Evolutionary conservation across 1,140 invertebrate genomes (phyloP).

Genomic region (Bilobella aurantiaca): DNA sequence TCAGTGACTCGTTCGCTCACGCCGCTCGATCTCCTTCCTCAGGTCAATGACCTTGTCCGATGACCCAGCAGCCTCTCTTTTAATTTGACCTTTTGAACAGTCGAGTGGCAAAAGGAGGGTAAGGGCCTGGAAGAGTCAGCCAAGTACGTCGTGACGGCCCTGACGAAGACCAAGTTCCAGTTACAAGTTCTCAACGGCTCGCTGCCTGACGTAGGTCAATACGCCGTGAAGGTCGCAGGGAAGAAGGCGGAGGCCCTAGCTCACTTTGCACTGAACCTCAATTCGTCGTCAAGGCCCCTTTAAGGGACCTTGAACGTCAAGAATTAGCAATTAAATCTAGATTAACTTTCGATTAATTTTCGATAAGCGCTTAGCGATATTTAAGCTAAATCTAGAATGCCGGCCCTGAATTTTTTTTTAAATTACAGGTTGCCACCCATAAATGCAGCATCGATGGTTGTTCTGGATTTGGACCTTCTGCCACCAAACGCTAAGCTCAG

Average conservation of each 20-base stretch:
- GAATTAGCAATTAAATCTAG: too few relatives aligned
- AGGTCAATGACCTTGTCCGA: too few relatives aligned
- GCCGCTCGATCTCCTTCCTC: too few relatives aligned
- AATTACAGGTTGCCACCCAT: constrained; percentile 18
- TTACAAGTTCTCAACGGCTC: constrained; percentile 60
- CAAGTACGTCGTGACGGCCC: constrained; percentile 64
- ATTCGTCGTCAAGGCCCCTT: neutral
- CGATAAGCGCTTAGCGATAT: too few relatives aligned
- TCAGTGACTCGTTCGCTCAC: too few relatives aligned
- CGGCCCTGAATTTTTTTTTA: too few relatives aligned
- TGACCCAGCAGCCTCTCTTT: too few relatives aligned
- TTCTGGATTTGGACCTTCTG: constrained; percentile 23
- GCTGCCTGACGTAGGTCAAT: constrained; percentile 76
- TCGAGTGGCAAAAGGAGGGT: constrained; percentile 81
- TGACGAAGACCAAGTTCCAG: constrained; percentile 56
- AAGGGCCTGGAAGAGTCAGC: constrained; percentile 65
- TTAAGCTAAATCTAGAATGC: too few relatives aligned
- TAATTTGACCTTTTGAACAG: too few relatives aligned
- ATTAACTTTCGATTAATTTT: too few relatives aligned
- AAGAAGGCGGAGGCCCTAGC: constrained; percentile 69
- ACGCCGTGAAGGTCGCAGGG: constrained; percentile 71
- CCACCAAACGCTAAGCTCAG: constrained; percentile 15
- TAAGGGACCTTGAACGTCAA: too few relatives aligned
- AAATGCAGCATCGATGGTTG: constrained; percentile 34
- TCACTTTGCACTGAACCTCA: constrained; percentile 76